A percentile compares a stretch with the other conserved stretches of the same genome.
Evolutionary conservation across 2,797 vertebrate species (phyloP).

Genomic region (Momotus momota): DNA sequence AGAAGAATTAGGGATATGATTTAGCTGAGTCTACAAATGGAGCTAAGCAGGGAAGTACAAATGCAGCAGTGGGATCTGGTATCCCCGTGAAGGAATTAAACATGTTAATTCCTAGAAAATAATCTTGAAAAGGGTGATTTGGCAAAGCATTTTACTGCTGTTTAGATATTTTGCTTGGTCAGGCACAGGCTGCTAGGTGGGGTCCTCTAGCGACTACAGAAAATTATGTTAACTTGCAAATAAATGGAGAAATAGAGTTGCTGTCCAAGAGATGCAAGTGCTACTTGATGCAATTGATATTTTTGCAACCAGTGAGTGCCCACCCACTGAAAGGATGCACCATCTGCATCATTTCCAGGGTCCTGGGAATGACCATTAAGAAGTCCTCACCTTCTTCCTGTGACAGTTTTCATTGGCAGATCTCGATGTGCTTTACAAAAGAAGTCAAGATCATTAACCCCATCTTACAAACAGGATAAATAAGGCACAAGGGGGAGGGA

Average conservation of each 20-base stretch:
- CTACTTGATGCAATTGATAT: neutral
- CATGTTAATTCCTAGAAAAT: neutral
- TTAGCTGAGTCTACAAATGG: neutral
- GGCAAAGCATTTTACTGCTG: neutral
- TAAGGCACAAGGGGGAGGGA: neutral
- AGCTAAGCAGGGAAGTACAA: neutral
- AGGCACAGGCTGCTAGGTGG: neutral
- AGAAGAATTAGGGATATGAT: neutral
- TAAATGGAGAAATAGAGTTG: neutral
- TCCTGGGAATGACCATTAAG: neutral
- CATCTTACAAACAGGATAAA: neutral
- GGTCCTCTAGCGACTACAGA: neutral
- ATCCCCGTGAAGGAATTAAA: neutral
- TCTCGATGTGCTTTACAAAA: neutral
- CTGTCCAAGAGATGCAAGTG: neutral
- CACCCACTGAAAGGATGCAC: neutral
- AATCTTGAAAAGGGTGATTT: neutral
- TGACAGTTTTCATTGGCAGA: slow-evolving; percentile 24
- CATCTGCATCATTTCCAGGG: neutral
- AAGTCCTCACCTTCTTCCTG: neutral
- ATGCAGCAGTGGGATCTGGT: neutral
- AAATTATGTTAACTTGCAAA: neutral
- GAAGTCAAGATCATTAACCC: slow-evolving; percentile 35
- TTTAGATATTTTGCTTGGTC: neutral
- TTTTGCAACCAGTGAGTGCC: neutral